A percentile compares a stretch with the other conserved stretches of the same genome.
Evolutionary conservation across 2,888 invertebrate genomes (phyloP).

Genomic region (Nomada goodeniana): DNA sequence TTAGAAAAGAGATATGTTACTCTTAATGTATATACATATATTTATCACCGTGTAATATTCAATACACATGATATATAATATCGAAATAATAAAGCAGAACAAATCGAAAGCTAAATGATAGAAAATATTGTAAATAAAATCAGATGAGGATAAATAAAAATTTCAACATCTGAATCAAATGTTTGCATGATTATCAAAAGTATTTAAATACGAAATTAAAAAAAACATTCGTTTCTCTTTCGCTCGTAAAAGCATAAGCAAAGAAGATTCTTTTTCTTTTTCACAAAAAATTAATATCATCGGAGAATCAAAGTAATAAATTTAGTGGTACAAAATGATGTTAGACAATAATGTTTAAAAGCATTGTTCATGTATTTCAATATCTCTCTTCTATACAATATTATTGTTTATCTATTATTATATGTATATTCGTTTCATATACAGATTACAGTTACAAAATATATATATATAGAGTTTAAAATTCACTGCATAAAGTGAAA

Average conservation of each 20-base stretch:
- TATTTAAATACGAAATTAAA: conserved; percentile 45
- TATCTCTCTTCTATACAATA: conserved; percentile 84
- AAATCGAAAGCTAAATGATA: conserved; percentile 56
- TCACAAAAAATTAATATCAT: conserved; percentile 64
- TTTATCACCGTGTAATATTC: conserved; percentile 45
- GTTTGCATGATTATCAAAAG: conserved; percentile 26
- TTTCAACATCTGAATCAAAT: conserved; percentile 41
- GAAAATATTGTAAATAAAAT: conserved; percentile 53
- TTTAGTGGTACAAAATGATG: conserved; percentile 83
- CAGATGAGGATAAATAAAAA: conserved; percentile 59
- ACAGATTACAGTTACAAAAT: conserved; percentile 83
- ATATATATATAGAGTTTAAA: conserved; percentile 78
- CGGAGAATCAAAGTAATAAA: conserved; percentile 76
- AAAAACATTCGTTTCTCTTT: conserved; percentile 40
- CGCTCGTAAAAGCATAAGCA: conserved; percentile 52
- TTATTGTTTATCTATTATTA: conserved; percentile 82
- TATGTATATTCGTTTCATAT: conserved; percentile 83
- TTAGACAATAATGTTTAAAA: conserved; percentile 84
- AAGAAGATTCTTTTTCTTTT: conserved; percentile 40
- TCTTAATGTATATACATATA: conserved; percentile 50
- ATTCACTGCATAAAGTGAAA: conserved; percentile 75
- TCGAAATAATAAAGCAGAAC: conserved; percentile 60
- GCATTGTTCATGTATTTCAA: conserved; percentile 84
- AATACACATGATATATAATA: conserved; percentile 37
- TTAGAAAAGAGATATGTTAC: conserved; percentile 81